Percentiles rank a stretch among this genome's conserved stretches.
Conservation (phyloP, 2,888 invertebrate species). For the Chromoteleia sp. region DNA sequence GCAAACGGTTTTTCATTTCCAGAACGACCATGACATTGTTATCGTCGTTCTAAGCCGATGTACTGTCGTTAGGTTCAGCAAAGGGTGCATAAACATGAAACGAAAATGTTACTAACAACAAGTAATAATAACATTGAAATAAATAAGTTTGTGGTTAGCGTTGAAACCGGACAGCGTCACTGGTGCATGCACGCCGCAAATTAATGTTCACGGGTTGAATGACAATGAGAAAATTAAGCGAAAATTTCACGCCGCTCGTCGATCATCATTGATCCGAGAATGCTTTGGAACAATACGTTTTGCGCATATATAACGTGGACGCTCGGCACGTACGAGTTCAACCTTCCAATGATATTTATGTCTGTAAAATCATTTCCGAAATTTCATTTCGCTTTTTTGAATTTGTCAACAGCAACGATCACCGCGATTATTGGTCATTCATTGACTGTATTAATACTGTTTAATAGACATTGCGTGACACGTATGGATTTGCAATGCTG, state of each 20-base stretch:
- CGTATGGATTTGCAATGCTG: neutral
- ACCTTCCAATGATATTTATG: slow-evolving; percentile 42
- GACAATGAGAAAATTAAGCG: slow-evolving; percentile 69
- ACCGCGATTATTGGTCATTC: slow-evolving; percentile 22
- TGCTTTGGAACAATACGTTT: slow-evolving; percentile 56
- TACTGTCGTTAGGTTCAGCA: neutral
- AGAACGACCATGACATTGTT: no score
- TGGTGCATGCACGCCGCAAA: slow-evolving; percentile 52
- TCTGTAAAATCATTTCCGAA: slow-evolving; percentile 45
- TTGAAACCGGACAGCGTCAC: slow-evolving; percentile 56
- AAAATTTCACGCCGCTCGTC: slow-evolving; percentile 67
- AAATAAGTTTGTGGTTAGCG: slow-evolving; percentile 60
- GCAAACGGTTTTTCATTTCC: no score
- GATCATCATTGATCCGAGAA: slow-evolving; percentile 67
- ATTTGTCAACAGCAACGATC: slow-evolving; percentile 41
- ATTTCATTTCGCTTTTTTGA: slow-evolving; percentile 48
- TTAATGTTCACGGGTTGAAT: slow-evolving; percentile 67
- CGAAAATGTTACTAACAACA: slow-evolving; percentile 42
- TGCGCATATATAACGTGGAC: slow-evolving; percentile 21
- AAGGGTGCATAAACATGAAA: slow-evolving; percentile 16
- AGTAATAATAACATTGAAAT: slow-evolving; percentile 58
- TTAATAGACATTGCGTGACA: neutral
- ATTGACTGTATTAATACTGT: slow-evolving; percentile 5
- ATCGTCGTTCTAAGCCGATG: no score
- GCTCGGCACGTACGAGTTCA: slow-evolving; percentile 17